Percentiles rank a stretch among this genome's conserved stretches.
Conservation (phyloP, 2,113 vertebrate genomes). For the Helogale parvula region DNA sequence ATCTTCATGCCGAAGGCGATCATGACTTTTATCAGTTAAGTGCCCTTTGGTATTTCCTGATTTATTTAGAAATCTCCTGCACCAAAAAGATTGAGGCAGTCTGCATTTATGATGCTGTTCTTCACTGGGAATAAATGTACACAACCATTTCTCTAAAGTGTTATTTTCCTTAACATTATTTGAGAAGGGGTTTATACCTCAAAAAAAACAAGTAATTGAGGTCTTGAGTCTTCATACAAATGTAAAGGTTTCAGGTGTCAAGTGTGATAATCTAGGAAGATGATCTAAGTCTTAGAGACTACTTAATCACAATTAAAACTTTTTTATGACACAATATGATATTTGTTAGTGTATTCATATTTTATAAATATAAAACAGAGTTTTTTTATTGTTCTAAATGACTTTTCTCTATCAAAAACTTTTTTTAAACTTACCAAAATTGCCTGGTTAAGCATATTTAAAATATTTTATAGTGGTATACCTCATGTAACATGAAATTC, state of each 20-base stretch:
- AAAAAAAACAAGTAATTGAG: not conserved
- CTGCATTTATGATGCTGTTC: not conserved
- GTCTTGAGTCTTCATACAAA: not conserved
- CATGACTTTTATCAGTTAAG: not conserved
- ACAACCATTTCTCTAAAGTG: not conserved
- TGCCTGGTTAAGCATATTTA: not conserved
- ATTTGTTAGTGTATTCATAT: not conserved
- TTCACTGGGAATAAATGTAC: not conserved
- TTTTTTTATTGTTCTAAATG: not conserved
- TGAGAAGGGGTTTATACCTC: not conserved
- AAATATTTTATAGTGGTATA: not conserved
- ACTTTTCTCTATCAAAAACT: not conserved
- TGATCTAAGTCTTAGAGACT: not conserved
- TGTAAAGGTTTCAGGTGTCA: not conserved
- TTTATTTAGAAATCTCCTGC: not conserved
- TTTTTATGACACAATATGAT: not conserved
- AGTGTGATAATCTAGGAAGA: not conserved
- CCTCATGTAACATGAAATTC: not conserved
- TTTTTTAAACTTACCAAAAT: not conserved
- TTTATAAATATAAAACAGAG: constrained; percentile 5
- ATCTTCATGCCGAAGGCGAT: not conserved
- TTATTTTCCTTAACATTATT: not conserved
- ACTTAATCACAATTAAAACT: not conserved
- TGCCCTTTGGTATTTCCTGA: not conserved
- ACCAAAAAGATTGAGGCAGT: not conserved